These are phyloP conservation scores for Cotesia typhae DNA, from an alignment of 1,140 invertebrate genomes.

Conservation along the genomic window DNA sequence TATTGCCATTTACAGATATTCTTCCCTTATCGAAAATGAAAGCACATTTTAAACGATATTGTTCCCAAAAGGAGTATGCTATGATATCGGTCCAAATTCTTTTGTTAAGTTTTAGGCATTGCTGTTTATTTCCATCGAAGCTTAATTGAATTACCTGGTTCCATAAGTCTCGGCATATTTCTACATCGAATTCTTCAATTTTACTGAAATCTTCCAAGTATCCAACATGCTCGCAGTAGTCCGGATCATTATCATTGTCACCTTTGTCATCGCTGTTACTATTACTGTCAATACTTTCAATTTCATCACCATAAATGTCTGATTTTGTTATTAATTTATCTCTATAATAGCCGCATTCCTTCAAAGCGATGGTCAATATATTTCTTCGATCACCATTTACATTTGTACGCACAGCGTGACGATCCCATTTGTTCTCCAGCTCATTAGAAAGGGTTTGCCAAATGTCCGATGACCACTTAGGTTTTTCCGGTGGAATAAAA, in stretches of 20 bases:
- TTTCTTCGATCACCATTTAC: not conserved
- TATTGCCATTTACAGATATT: conserved; percentile 3
- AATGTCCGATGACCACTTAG: not conserved
- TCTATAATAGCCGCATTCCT: not conserved
- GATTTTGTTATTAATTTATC: not conserved
- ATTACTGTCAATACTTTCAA: not conserved
- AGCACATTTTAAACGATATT: conserved; percentile 10
- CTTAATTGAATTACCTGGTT: not conserved
- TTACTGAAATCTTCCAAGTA: not conserved
- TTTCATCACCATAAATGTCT: not conserved
- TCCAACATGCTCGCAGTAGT: not conserved
- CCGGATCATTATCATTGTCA: not conserved
- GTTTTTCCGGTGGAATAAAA: not conserved
- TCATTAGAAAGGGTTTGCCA: not conserved
- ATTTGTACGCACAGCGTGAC: not conserved
- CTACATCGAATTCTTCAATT: too few relatives aligned
- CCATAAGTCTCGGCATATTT: not conserved
- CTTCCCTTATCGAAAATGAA: not conserved
- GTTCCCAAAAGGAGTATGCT: conserved; percentile 4
- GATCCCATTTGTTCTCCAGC: conserved; percentile 1
- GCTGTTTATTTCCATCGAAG: not conserved
- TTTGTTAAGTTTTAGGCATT: not conserved
- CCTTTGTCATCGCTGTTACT: not conserved
- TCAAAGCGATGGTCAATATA: not conserved
- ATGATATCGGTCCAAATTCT: conserved; percentile 4